These are phyloP conservation scores for Indri indri DNA, from an alignment of 2,113 vertebrate genomes.

Conservation along the genomic window DNA sequence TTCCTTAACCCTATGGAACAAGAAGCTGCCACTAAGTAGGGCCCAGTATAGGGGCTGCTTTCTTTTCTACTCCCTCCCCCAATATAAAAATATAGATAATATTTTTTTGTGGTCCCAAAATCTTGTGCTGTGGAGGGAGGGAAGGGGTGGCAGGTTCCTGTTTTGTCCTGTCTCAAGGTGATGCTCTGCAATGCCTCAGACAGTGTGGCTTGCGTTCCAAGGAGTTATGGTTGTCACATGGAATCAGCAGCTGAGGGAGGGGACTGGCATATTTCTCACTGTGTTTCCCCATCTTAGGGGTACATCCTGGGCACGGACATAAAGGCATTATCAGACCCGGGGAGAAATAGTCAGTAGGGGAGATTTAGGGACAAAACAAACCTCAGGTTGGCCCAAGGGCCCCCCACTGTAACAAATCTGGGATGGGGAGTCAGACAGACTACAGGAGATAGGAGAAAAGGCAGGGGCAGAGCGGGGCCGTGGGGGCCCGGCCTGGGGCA, in stretches of 20 bases:
- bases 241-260: slow-evolving; percentile 39
- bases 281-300: slow-evolving; percentile 15
- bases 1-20: slow-evolving; percentile 76
- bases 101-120: slow-evolving; percentile 76
- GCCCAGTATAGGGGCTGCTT: slow-evolving; percentile 71
- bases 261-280: slow-evolving; percentile 36
- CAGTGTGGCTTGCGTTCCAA: slow-evolving; percentile 16
- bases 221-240: slow-evolving; percentile 3
- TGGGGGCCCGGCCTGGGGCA: slow-evolving; percentile 44
- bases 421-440: slow-evolving; percentile 59
- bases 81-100: slow-evolving; percentile 76
- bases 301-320: neutral
- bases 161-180: slow-evolving; percentile 45
- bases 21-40: slow-evolving; percentile 76
- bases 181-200: slow-evolving; percentile 35
- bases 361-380: slow-evolving; percentile 70
- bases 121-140: slow-evolving; percentile 74
- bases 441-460: slow-evolving; percentile 71
- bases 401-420: slow-evolving; percentile 62
- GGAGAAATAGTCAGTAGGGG: slow-evolving; percentile 61
- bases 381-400: slow-evolving; percentile 70
- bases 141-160: slow-evolving; percentile 49
- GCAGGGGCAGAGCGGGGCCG: slow-evolving; percentile 75
- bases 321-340: slow-evolving; percentile 63
- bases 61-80: slow-evolving; percentile 61